phyloP scores from a whole-genome alignment of 2,113 vertebrate species.

The Clarias batrachus region DNA sequence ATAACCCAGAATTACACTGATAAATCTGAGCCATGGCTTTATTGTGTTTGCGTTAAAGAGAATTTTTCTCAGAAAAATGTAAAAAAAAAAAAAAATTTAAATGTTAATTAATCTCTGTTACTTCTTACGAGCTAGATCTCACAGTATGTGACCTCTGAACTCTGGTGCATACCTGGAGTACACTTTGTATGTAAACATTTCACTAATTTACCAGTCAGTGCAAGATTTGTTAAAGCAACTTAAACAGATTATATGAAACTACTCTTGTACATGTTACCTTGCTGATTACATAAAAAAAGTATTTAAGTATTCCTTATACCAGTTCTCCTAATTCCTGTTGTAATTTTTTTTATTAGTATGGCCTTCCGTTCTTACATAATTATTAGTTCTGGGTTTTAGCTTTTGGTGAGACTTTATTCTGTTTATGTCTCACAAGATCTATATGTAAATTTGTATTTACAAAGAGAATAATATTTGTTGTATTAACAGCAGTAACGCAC shows the following conservation, averaged over 20 bases:
- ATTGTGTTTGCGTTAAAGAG: background rate
- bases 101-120: background rate
- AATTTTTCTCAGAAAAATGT: background rate
- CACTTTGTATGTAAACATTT: constrained; percentile 24
- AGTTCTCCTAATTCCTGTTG: background rate
- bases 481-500: constrained; percentile 15
- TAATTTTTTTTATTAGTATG: background rate
- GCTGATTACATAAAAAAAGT: background rate
- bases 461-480: background rate
- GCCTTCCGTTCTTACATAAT: background rate
- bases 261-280: background rate
- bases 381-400: background rate
- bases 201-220: constrained; percentile 6
- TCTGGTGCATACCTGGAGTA: background rate
- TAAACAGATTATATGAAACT: background rate
- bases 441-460: background rate
- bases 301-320: background rate
- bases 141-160: constrained; percentile 9
- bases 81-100: too few species aligned
- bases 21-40: background rate
- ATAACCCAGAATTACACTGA: background rate
- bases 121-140: background rate
- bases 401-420: background rate
- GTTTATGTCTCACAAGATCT: background rate
- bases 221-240: constrained; percentile 13